These are phyloP conservation scores for Liodrosophila aerea DNA, from an alignment of 2,888 invertebrate species.

Conservation along the genomic window DNA sequence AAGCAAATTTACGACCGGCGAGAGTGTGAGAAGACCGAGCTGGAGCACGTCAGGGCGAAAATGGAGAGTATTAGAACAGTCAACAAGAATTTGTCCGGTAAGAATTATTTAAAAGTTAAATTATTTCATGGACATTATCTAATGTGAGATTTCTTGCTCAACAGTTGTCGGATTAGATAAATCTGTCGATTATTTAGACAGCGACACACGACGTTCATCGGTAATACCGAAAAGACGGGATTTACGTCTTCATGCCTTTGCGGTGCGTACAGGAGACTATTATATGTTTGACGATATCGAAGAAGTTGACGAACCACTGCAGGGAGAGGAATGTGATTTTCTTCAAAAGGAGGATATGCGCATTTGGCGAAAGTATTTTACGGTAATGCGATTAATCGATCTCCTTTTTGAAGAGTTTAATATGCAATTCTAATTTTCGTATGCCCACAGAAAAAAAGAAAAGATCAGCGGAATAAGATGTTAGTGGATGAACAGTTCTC, in stretches of 20 bases:
- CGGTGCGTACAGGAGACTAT: constrained; percentile 98
- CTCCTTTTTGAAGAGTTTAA: too few species aligned
- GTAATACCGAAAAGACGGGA: constrained; percentile 38
- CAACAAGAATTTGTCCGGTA: constrained; percentile 85
- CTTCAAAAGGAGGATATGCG: constrained; percentile 60
- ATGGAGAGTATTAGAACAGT: constrained; percentile 96
- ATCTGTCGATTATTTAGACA: too few species aligned
- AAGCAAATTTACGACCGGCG: constrained; percentile 94
- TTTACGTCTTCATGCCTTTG: constrained; percentile 89
- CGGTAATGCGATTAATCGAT: too few species aligned
- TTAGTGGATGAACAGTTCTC: too few species aligned
- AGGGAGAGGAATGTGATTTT: constrained; percentile 84
- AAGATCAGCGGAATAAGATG: too few species aligned
- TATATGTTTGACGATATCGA: constrained; percentile 98
- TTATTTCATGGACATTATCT: too few species aligned
- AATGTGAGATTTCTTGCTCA: too few species aligned
- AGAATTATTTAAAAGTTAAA: not conserved
- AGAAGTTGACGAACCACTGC: constrained; percentile 87
- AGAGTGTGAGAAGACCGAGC: constrained; percentile 90
- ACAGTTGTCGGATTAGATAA: constrained; percentile 29
- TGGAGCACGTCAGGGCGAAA: constrained; percentile 95
- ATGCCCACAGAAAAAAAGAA: too few species aligned
- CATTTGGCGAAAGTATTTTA: constrained; percentile 22
- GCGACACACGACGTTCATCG: too few species aligned
- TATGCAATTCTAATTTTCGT: too few species aligned